Percentiles rank a stretch among this genome's conserved stretches.
These are phyloP conservation scores for Parnassius orleans DNA, from an alignment of 2,888 invertebrate species.

Conservation along the genomic window DNA sequence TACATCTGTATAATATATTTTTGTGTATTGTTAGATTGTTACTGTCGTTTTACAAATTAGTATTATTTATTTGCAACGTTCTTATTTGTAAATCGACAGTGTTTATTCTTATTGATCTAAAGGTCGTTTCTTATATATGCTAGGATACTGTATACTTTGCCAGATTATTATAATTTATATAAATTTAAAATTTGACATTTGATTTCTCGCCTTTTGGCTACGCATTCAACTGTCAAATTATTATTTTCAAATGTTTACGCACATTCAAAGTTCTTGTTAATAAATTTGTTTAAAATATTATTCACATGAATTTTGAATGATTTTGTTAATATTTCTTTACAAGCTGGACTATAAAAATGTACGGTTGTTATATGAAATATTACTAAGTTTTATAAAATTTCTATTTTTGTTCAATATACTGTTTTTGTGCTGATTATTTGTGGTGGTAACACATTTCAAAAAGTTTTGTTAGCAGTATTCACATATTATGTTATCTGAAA, in stretches of 20 bases:
- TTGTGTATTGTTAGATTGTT: not conserved
- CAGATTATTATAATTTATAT: not conserved
- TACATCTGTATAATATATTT: conserved; percentile 18
- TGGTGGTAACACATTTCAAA: not conserved
- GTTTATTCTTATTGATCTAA: conserved; percentile 2
- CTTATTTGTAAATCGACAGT: conserved; percentile 3
- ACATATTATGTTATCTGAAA: not conserved
- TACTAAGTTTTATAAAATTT: conserved; percentile 20
- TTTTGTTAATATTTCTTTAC: conserved; percentile 16
- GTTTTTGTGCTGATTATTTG: conserved; percentile 17
- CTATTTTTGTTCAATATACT: conserved; percentile 16
- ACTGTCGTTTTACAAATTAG: conserved; percentile 4
- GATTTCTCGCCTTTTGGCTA: conserved; percentile 8
- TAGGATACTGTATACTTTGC: conserved; percentile 8
- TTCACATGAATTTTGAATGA: not conserved
- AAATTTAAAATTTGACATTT: conserved; percentile 12
- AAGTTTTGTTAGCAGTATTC: not conserved
- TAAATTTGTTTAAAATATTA: not conserved
- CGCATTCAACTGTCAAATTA: conserved; percentile 10
- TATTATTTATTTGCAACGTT: conserved; percentile 11
- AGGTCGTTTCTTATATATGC: not conserved
- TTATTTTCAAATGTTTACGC: not conserved
- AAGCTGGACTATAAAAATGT: conserved; percentile 23
- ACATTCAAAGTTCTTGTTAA: not conserved
- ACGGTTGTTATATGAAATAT: conserved; percentile 23